Base-by-base conservation (phyloP, 2,888 invertebrate genomes). In the Lasioglossum malachurum region DNA sequence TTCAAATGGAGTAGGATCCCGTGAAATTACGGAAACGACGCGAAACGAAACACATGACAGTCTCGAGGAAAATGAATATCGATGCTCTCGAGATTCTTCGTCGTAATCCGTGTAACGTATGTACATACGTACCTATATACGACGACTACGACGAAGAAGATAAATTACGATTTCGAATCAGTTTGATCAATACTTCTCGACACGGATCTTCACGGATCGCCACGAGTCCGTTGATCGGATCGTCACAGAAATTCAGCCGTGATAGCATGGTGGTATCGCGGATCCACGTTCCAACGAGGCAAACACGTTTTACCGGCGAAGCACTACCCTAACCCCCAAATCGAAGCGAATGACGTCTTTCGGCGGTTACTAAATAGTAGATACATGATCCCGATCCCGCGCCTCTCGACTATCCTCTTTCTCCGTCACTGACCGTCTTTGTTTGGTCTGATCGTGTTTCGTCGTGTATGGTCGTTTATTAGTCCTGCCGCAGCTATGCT, bases 241-340 rank as follows among this genome's bases (percentile, higher is more conserved):
- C 57, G 57, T 44, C 73, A 67, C 44, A 14, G 5, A 46, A 73
- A 64, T 12, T 31, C 14, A 16, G n/a, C 19, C 31, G 31, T 19
- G 31, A 19, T 19, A 64, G 19, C 2, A 8, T 41, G 23, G 49
- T 69, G 19, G 4, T 60, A 46, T 46, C 77, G 75, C 38, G n/a
- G n/a, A 44, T 60, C 35, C 80, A 83, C 83, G 80, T 87, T 86
- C 78, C 16, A 23, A 60, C 67, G 75, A 81, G 75, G 72, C 87
- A 89, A 57, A 23, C 74, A 74, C 87, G 80, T 82, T 71, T 38
- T 87, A 80, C 81, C 84, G 88, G 82, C 86, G 73, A 82, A 82
- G 78, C 72, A 82, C 87, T 44, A 80, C 75, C 79, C 84, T 86
- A 83, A 88, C 87, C 87, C 87, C 38, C 80, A 80, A 87, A 86